phyloP scores from a whole-genome alignment of 2,888 invertebrate species.

The Noctuana brunneofusca region DNA sequence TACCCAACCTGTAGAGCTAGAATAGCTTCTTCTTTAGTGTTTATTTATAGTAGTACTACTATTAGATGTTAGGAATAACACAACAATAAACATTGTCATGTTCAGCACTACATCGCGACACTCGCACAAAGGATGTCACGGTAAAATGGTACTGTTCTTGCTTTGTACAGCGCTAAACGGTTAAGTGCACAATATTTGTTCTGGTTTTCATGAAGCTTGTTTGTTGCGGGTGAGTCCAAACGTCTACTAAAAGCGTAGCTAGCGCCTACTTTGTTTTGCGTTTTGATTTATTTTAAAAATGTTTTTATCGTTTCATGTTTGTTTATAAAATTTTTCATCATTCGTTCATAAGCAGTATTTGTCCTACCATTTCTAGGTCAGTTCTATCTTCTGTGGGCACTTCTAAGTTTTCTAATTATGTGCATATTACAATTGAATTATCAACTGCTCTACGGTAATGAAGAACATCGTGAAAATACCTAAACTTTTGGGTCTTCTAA shows the following conservation, averaged over 20 bases:
- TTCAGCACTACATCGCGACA: not conserved
- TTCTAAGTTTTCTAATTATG: too few relatives aligned
- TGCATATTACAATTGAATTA: too few relatives aligned
- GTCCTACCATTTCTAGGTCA: too few relatives aligned
- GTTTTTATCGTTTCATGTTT: too few relatives aligned
- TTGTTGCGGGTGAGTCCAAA: not conserved
- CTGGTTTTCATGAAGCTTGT: constrained; percentile 1
- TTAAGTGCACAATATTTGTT: not conserved
- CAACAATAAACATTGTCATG: not conserved
- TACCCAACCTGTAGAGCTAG: too few relatives aligned
- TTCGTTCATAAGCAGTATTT: too few relatives aligned
- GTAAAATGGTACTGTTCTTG: not conserved
- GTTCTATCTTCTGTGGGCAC: too few relatives aligned
- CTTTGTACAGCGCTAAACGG: not conserved
- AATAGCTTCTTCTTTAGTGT: too few relatives aligned
- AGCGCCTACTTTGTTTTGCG: not conserved
- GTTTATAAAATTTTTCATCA: too few relatives aligned
- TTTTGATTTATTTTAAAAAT: not conserved
- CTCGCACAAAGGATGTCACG: not conserved
- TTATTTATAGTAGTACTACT: not conserved
- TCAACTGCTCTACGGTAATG: too few relatives aligned
- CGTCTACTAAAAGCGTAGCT: not conserved
- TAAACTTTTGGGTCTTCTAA: too few relatives aligned
- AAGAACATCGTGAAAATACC: too few relatives aligned
- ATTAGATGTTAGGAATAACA: not conserved